Base-by-base conservation (phyloP, 2,888 invertebrate species). In the Conchocele bisecta region DNA sequence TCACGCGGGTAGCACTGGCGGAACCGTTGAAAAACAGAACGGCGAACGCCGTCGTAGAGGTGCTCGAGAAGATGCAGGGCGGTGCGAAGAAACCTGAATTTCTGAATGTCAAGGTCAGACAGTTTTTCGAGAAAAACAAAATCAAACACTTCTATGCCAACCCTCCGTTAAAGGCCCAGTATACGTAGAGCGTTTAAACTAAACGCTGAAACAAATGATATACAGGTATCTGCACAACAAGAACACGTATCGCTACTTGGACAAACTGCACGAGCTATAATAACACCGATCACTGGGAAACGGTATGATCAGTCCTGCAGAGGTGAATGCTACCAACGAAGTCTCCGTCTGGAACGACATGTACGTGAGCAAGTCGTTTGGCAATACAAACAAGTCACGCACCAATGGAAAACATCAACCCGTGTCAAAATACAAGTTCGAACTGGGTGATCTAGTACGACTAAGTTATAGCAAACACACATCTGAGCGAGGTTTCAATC, bases 91-190 rank as follows among this genome's bases (percentile, higher is more conserved):
- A 28, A 9, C 11, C 28, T 11, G 50, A 50, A 50, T 50, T 50
- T 17, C 3, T 9, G 11, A 50, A 50, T 28, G 28, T 24, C 2
- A 35, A 50, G 29, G 5, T 50, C 3, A 28, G 17, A n/a, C n/a
- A 24, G 29, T 50, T 50, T 50, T n/a, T 50, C 4, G 28, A 7
- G 5, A 20, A 15, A 3, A 46, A 20, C 5, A 46, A 46, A 13
- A 46, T 46, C 5, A 50, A 50, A 53, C 35, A 50, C 9, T 50
- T 50, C 17, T 50, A 29, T 31, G 50, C 50, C 26, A 28, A 50
- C 17, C 50, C 50, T 9, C 50, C 50, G 4, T 15, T 50, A 9
- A 50, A 50, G 29, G 50, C 50, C 17, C 50, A 50, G n/a, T n/a
- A 50, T 29, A 29, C 3, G 50, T 50, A 17, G 50, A 50, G 22